Base-by-base conservation (phyloP, 2,888 invertebrate genomes). In the Bombylius major region DNA sequence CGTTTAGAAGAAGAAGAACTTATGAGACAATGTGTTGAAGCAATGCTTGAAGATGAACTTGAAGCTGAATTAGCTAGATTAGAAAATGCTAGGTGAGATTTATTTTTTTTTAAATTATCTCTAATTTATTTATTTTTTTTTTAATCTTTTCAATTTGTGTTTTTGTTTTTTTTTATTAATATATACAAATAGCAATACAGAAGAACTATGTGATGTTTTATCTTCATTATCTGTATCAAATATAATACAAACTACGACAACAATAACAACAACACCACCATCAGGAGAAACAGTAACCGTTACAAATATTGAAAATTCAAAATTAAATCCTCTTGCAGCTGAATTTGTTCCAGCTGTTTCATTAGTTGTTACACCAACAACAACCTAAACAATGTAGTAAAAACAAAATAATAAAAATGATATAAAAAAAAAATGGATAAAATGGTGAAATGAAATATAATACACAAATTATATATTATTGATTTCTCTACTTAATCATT, bases 11-110 rank as follows among this genome's bases (percentile, higher is more conserved):
- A 91, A 66, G 90, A 91, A 66, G 90, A 89, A 12, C 70, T 90
- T 13, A 89, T 90, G 86, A 87, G 90, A 68, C 87, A 91, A 69
- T 91, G 90, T 69, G 82, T 89, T 63, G 87, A 89, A 66, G 89
- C 88, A 5, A 89, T 89, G 85, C 67, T 87, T 56, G 86, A 86
- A 60, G 87, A 88, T 64, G 87, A 87, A 64, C 76, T 80, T 63
- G 68, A 80, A 3, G 80, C 78, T 61, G 72, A 77, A 61, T 65
- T 71, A 34, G 66, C 67, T 55, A 70, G 71, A 62, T 70, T 69
- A 70, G 67, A 71, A 56, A 69, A 51, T 14, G n/a, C 48, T 14
- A 45, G 50, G 51, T 56, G 48, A 23, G 47, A 39, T 36, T 11
- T 34, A 13, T 32, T 47, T 51, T 32, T 47, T 51, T 13, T 39